Base-by-base conservation (phyloP, 2,797 vertebrate genomes). In the Crossoptilon crossoptilon region DNA sequence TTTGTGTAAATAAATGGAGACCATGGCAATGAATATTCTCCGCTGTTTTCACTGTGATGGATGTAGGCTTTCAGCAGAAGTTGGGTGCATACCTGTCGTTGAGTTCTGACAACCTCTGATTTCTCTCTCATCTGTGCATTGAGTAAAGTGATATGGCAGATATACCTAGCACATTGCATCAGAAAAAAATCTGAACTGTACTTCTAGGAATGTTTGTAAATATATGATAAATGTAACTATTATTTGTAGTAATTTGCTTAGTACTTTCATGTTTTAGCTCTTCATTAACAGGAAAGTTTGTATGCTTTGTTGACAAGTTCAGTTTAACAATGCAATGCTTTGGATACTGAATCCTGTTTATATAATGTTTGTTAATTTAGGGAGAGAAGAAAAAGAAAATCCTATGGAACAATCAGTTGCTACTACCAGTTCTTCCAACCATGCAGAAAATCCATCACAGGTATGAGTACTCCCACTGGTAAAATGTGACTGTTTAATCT, bases 331-430 rank as follows among this genome's bases (percentile, higher is more conserved):
- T 90, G 71, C 10, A 19, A 22, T 88, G 26, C 15, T 91, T 70
- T 93, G 67, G 73, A 46, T 81, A 69, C 76, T 58, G 95, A 18
- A 86, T 69, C 76, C 44, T 67, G 21, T 10, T 94, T 78, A 72
- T 67, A 15, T 84, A 92, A n/a, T 90, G 51, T 53, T 46, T 94
- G 17, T 95, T 95, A 88, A 97, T 84, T 70, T 93, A 98, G 98
- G 81, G 93, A 92, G 84, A 91, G 86, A 94, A 96, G 97, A 96
- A 74, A 96, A 87, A 95, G 94, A 96, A 76, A 94, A 73, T 71
- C 48, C 76, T 60, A 2, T 60, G 78, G 91, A 91, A 37, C 37
- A 63, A 73, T 29, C 94, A 92, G 86, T 80, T n/a, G 49, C 92
- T 84, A 63, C 72, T 84, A 96, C n/a, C 83, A 87, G 79, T 81